Evolutionary conservation across 2,888 invertebrate genomes (phyloP), one percentile per base, ranked within the genome.

Genomic region (Drosophila buzzatii): DNA sequence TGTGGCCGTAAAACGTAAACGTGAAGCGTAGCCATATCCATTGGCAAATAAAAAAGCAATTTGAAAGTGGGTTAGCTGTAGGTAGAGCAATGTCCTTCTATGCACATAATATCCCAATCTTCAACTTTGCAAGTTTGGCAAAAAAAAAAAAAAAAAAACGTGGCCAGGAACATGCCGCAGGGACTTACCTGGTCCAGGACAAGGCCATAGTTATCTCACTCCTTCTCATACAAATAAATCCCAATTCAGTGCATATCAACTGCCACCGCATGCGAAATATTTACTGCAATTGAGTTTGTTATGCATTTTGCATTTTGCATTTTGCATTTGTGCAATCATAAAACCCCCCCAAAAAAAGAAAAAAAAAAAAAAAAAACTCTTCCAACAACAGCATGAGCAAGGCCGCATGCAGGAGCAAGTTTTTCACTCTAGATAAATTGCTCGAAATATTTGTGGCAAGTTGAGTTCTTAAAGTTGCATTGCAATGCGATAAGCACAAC

Each of bases 31-130:
- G 52, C 79, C 58, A 51, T 49, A 71, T 73, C 74, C 71, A 77
- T 88, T 77, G 77, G 73, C 78, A 79, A 83, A 89, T 85, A 85
- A 86, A 85, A 85, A 85, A 79, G 86, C 86, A 86, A 89, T 86
- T 81, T 81, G 44, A 75, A 85, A 85, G 74, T 85, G 74, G 78
- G 85, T 85, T 83, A 88, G 65, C 75, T 74, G 18, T 3, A 14
- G 45, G 45, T 23, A 23, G 14, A n/a, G 6, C 49, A 18, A 10
- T 49, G 49, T 49, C 14, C 39, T 51, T n/a, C 18, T 16, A 42
- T 39, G 42, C 10, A 14, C 20, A 27, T 31, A 39, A 20, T 20
- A n/a, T 44, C 47, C 23, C 45, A 45, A 12, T 18, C 23, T 45
- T 20, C 41, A 20, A 59, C 55, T 37, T 73, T 73, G 51, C 45